A percentile compares a stretch with the other conserved stretches of the same genome.
phyloP scores from a whole-genome alignment of 2,888 invertebrate species.

The Dascillus cervinus region DNA sequence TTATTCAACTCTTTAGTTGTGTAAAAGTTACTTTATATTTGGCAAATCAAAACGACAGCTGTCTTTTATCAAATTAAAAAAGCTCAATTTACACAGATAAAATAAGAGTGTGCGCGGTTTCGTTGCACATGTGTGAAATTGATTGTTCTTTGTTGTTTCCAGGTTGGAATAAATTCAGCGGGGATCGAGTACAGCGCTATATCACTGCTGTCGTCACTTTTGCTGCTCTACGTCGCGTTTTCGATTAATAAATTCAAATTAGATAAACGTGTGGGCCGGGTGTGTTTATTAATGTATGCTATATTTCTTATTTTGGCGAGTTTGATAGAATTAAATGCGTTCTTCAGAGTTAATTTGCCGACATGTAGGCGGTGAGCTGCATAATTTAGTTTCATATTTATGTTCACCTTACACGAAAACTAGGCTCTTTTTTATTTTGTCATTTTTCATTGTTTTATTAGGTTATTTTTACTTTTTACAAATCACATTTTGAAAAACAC shows the following conservation, averaged over 20 bases:
- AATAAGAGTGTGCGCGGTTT: too few relatives aligned
- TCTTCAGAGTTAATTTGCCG: constrained; percentile 84
- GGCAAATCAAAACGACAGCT: too few relatives aligned
- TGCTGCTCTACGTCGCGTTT: constrained; percentile 77
- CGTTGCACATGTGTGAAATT: too few relatives aligned
- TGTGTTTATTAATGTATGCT: constrained; percentile 80
- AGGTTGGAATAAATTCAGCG: constrained; percentile 82
- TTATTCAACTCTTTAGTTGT: too few relatives aligned
- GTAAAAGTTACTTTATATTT: too few relatives aligned
- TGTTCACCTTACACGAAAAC: constrained; percentile 6
- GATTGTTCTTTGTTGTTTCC: too few relatives aligned
- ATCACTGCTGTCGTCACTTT: constrained; percentile 76
- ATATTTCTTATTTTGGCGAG: constrained; percentile 82
- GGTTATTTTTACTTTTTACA: too few relatives aligned
- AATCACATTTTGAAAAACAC: too few relatives aligned
- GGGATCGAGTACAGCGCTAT: constrained; percentile 88
- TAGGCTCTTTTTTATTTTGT: constrained; percentile 12
- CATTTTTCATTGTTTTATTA: too few relatives aligned
- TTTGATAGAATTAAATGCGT: constrained; percentile 86
- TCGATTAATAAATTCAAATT: constrained; percentile 81
- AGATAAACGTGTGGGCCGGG: constrained; percentile 75
- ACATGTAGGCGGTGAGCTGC: constrained; percentile 60
- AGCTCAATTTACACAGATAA: too few relatives aligned
- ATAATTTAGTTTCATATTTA: constrained; percentile 7
- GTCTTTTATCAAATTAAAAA: too few relatives aligned